Base-by-base conservation (phyloP, 1,140 invertebrate genomes). In the Brachionus paranguensis region DNA sequence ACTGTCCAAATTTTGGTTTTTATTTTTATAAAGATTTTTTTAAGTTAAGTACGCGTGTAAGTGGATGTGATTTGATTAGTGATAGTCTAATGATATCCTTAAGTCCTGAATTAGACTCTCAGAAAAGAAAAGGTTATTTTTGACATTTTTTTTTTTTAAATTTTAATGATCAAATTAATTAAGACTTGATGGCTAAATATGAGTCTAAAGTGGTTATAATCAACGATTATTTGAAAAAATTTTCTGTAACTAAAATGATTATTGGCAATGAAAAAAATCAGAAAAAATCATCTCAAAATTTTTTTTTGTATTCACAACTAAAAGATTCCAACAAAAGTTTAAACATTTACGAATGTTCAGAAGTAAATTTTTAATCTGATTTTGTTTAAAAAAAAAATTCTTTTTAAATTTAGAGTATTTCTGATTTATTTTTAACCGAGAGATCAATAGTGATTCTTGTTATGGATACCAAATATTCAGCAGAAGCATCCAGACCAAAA, bases 41-140 rank as follows among this genome's bases (percentile, higher is more conserved):
- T 29, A 76, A 50, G 27, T 8, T 76, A 50, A 47, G 24, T 12
- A 12, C 43, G 3, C 47, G 72, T 29, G 11, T 76, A 11, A 50
- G 20, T 76, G 72, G 72, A 27, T 76, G 72, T 29, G 72, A 76
- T 76, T 50, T 27, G 7, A 76, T 76, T 76, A 50, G 20, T 27
- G 72, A 76, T 14, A 76, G 20, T 47, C 11, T 76, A 47, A 27
- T 76, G 8, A 41, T 76, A 76, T 47, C 72, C 33, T 14, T 76
- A 14, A 50, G 33, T 29, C n/a, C 17, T 4, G 72, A 76, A 27
- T 12, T 76, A 7, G 43, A 76, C 0, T 3, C 11, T 29, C 11
- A 47, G 8, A 76, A 27, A 6, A 76, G 47, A 76, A 50, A 10
- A 47, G 45, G 72, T 76, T 14, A 50, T 12, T 27, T 50, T 76